These are phyloP conservation scores for Poicephalus gulielmi DNA, from an alignment of 2,113 vertebrate genomes.

Conservation along the genomic window DNA sequence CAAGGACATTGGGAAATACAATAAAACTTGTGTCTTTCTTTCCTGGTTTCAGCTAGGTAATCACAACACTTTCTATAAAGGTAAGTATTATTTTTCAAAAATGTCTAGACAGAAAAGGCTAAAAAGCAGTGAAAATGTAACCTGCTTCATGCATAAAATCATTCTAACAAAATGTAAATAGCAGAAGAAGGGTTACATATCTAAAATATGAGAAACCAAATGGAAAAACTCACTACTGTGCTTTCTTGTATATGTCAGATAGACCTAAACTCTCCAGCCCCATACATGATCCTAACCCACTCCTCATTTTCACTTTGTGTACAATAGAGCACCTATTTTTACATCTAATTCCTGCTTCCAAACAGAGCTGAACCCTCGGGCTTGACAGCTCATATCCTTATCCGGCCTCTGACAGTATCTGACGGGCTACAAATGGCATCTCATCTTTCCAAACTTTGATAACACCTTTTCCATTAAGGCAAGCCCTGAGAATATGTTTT, in stretches of 20 bases:
- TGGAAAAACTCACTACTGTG: neutral
- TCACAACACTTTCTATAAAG: neutral
- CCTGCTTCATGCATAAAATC: neutral
- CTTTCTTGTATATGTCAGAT: neutral
- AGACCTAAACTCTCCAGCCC: neutral
- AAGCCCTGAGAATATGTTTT: neutral
- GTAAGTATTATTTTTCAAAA: neutral
- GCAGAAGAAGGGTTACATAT: neutral
- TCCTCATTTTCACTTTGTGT: neutral
- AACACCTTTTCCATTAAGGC: neutral
- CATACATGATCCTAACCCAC: neutral
- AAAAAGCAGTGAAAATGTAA: neutral
- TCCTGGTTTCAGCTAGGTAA: neutral
- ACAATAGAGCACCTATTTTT: neutral
- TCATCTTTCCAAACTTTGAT: neutral
- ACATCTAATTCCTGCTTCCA: neutral
- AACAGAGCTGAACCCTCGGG: accelerated
- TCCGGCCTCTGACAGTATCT: neutral
- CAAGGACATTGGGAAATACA: neutral
- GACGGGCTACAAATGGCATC: neutral
- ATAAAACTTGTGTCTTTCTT: neutral
- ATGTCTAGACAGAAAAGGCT: neutral
- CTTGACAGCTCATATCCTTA: neutral
- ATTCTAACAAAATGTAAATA: neutral
- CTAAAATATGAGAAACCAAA: neutral